These are phyloP conservation scores for Cenopis cana DNA, from an alignment of 2,888 invertebrate genomes.

Conservation along the genomic window DNA sequence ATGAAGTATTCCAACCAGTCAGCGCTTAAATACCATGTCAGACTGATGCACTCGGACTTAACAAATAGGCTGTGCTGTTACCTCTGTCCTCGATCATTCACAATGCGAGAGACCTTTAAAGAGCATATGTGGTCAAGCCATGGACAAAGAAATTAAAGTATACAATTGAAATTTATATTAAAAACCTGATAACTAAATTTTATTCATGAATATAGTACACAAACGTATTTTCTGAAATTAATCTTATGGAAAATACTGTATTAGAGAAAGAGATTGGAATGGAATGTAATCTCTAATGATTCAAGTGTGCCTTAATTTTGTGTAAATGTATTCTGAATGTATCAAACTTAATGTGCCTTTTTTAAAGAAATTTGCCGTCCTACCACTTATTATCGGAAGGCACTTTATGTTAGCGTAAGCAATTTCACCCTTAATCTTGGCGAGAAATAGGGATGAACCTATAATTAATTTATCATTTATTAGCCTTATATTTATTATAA, in stretches of 20 bases:
- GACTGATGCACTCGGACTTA: slow-evolving; percentile 88
- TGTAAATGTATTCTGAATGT: slow-evolving; percentile 22
- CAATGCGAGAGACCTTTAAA: slow-evolving; percentile 88
- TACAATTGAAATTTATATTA: slow-evolving; percentile 12
- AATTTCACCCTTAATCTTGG: slow-evolving; percentile 13
- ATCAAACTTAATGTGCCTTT: slow-evolving; percentile 36
- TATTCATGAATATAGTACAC: background rate
- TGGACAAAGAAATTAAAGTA: slow-evolving; percentile 84
- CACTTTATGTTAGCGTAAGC: slow-evolving; percentile 23
- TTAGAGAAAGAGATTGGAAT: background rate
- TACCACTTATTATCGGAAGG: slow-evolving; percentile 13
- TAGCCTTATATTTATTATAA: slow-evolving; percentile 12
- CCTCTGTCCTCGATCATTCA: slow-evolving; percentile 88
- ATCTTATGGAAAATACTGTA: background rate
- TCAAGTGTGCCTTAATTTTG: slow-evolving; percentile 38
- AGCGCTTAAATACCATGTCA: slow-evolving; percentile 88
- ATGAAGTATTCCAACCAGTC: slow-evolving; percentile 89
- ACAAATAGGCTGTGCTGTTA: slow-evolving; percentile 89
- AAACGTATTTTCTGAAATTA: background rate
- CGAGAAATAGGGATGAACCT: background rate
- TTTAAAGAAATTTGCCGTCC: slow-evolving; percentile 35
- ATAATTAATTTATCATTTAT: slow-evolving; percentile 14
- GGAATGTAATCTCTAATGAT: slow-evolving; percentile 18
- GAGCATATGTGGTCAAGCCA: slow-evolving; percentile 89
- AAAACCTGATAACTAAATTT: background rate